Base-by-base conservation (phyloP, 2,113 vertebrate species). In the Dromaius novaehollandiae region DNA sequence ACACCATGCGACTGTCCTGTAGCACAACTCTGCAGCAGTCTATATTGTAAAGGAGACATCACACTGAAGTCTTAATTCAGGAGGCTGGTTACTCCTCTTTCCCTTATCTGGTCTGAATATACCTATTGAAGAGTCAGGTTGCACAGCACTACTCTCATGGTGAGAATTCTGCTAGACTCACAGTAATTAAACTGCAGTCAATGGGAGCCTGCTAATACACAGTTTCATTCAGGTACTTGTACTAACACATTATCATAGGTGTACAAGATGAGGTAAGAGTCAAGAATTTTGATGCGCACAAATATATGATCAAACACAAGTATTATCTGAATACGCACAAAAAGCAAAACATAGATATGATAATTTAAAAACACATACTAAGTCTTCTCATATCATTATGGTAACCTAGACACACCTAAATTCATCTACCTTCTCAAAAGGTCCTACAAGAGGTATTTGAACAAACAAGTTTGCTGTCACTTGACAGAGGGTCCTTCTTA, bases 281-380 rank as follows among this genome's bases (percentile, higher is more conserved):
- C 2, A 66, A 11, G 14, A 74, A 70, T 53, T 74, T 48, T 66
- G 18, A 74, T 20, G 20, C 32, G 28, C 34, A 26, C 60, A 70
- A 66, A 74, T 48, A 61, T 3, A 11, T 18, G 20, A 82, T 4
- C 17, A 42, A 64, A 56, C 2, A 22, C 13, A 85, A 14, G 3
- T 34, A 46, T 34, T 28, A 60, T 10, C 13, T 61, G 58, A 28
- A 87, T 32, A 75, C 8, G 13, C 65, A 89, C 32, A 83, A 55
- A 53, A 81, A 14, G 15, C 11, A 66, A 85, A 56, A 7, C 0
- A 0, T 1, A 20, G n/a, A n/a, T n/a, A n/a, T n/a, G n/a, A n/a
- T n/a, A n/a, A n/a, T n/a, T n/a, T n/a, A n/a, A n/a, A n/a, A n/a
- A n/a, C n/a, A n/a, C n/a, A n/a, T n/a, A n/a, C n/a, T 21, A 69